Base-by-base conservation (phyloP, 2,797 vertebrate genomes). In the Staurois parvus region DNA sequence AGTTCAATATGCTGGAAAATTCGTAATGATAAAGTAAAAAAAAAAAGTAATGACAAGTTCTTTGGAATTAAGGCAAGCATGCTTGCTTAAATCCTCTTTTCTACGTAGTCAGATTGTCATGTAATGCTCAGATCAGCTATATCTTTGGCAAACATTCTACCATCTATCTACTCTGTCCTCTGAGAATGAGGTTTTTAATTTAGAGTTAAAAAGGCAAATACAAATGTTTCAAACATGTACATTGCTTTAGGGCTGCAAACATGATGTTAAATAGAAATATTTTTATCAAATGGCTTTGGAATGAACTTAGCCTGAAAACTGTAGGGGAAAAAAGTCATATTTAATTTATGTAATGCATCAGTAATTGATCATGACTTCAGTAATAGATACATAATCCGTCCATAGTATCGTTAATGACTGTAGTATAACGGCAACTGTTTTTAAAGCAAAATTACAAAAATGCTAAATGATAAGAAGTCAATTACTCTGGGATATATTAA, bases 161-260 rank as follows among this genome's bases (percentile, higher is more conserved):
- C n/a, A 66, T 66, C 26, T 59, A 66, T 66, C 26, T 59, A 24
- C 26, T 29, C 28, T 66, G 64, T 66, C 26, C 40, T 76, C 37
- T 52, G 78, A 73, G 72, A 72, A 74, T 79, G 72, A 70, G 79
- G 85, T 11, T 79, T 87, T 79, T 29, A 79, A 83, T 79, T 83
- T 79, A 87, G 66, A 74, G 74, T 62, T 72, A 26, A 78, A 78
- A 82, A 83, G 72, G 30, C 62, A 68, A 82, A 75, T 85, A 80
- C 64, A 76, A 76, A 78, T 66, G 62, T 68, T 79, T 72, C 11
- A 68, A 69, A n/a, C 75, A 74, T 79, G 62, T 67, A 56, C 76
- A 78, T 26, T 26, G 68, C 85, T 83, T 28, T 48, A 83, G 75
- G 85, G 79, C 29, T 59, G 66, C 69, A 86, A 73, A 72, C 32